Percentiles rank a stretch among this genome's conserved stretches.
These are phyloP conservation scores for Odontamblyopus rebecca DNA, from an alignment of 2,797 vertebrate species.

Conservation along the genomic window DNA sequence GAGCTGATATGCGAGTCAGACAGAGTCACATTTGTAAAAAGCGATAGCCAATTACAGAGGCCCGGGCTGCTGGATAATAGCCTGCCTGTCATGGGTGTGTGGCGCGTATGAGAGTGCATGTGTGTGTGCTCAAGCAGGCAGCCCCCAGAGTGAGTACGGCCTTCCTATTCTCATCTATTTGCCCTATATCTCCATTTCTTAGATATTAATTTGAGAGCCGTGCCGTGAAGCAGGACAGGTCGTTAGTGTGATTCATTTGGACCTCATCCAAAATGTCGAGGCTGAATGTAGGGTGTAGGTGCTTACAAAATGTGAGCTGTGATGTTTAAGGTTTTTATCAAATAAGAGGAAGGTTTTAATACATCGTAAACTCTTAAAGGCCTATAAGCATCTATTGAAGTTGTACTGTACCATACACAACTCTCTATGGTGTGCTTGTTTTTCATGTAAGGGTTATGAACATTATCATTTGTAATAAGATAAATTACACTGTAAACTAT, in stretches of 20 bases:
- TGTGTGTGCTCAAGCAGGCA: slow-evolving; percentile 60
- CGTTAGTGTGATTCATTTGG: slow-evolving; percentile 82
- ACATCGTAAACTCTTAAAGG: slow-evolving; percentile 33
- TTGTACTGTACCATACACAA: no score
- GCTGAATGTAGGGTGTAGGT: slow-evolving; percentile 41
- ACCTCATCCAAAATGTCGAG: slow-evolving; percentile 61
- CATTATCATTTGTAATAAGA: neutral
- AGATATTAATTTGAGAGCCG: slow-evolving; percentile 83
- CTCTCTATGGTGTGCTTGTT: neutral
- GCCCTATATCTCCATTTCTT: slow-evolving; percentile 80
- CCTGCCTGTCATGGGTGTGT: slow-evolving; percentile 77
- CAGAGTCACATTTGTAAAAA: slow-evolving; percentile 83
- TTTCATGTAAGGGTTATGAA: neutral
- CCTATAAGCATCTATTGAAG: no score
- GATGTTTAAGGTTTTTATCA: slow-evolving; percentile 34
- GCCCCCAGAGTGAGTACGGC: slow-evolving; percentile 77
- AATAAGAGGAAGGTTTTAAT: slow-evolving; percentile 49
- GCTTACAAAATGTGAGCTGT: slow-evolving; percentile 48
- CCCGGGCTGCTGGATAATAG: slow-evolving; percentile 84
- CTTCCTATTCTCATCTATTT: slow-evolving; percentile 86
- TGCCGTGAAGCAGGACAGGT: slow-evolving; percentile 75
- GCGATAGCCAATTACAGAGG: slow-evolving; percentile 83
- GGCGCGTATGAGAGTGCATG: slow-evolving; percentile 56
- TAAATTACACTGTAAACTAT: neutral
- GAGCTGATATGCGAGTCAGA: slow-evolving; percentile 78